phyloP scores from a whole-genome alignment of 2,113 vertebrate genomes.

The Antennarius striatus region DNA sequence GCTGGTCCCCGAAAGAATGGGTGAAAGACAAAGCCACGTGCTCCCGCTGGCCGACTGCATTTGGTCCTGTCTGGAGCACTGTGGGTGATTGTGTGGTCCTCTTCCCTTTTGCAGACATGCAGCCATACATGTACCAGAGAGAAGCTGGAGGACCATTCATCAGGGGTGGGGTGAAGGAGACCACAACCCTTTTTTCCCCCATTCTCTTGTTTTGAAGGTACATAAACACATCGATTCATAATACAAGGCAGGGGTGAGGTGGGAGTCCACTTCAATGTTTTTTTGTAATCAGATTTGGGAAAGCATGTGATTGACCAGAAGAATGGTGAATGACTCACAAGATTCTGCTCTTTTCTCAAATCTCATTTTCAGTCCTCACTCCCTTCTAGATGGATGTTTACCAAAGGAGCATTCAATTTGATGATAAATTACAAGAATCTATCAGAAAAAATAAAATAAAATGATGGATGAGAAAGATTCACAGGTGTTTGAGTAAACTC shows the following conservation, averaged over 20 bases:
- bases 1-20: conserved; percentile 82
- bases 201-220: conserved; percentile 58
- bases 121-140: conserved; percentile 52
- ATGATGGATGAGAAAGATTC: not conserved
- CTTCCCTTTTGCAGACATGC: conserved; percentile 44
- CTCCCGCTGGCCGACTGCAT: conserved; percentile 66
- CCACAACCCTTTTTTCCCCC: conserved; percentile 59
- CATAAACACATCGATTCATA: conserved; percentile 44
- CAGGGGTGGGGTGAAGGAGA: conserved; percentile 26
- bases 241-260: not conserved
- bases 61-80: conserved; percentile 72
- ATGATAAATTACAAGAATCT: not conserved
- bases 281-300: too few species aligned
- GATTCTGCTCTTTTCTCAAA: not conserved
- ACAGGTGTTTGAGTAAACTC: too few species aligned
- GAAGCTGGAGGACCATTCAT: conserved; percentile 39
- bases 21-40: conserved; percentile 80
- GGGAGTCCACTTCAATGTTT: not conserved
- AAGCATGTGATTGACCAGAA: too few species aligned
- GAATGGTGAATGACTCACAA: too few species aligned
- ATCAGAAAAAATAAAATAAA: not conserved
- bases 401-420: not conserved
- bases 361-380: not conserved
- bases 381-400: not conserved
- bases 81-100: conserved; percentile 54